Evolutionary conservation across 1,140 invertebrate genomes (phyloP).

Genomic region (Leptonema lineaticorne): DNA sequence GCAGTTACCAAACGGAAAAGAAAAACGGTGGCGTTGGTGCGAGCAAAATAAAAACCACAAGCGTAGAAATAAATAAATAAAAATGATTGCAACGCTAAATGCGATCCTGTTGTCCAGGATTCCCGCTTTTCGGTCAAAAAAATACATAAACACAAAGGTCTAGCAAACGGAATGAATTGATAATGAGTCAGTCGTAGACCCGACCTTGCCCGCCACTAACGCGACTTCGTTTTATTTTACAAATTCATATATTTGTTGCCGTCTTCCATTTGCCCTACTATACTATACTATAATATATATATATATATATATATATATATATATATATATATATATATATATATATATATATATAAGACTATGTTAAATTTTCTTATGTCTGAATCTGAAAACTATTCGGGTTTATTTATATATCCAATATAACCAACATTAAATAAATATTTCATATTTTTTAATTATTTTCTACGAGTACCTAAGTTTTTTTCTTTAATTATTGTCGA

Average conservation of each 20-base stretch:
- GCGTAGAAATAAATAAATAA: neutral
- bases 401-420: too few relatives aligned
- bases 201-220: constrained; percentile 14
- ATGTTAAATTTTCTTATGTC: too few relatives aligned
- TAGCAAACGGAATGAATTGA: constrained; percentile 5
- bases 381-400: too few relatives aligned
- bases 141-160: constrained; percentile 16
- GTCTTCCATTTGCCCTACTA: too few relatives aligned
- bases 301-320: neutral
- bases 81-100: neutral
- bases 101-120: neutral
- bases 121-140: neutral
- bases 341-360: neutral
- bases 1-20: too few relatives aligned
- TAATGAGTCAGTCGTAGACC: neutral
- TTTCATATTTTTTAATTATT: too few relatives aligned
- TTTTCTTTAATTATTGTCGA: too few relatives aligned
- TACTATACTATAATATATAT: constrained; percentile 8
- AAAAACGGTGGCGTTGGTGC: neutral
- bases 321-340: neutral
- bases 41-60: neutral
- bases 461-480: too few relatives aligned
- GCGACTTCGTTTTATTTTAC: constrained; percentile 4
- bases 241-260: too few relatives aligned
- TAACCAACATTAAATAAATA: too few relatives aligned